phyloP scores from a whole-genome alignment of 2,888 invertebrate species.

The Nymphalis polychloros region DNA sequence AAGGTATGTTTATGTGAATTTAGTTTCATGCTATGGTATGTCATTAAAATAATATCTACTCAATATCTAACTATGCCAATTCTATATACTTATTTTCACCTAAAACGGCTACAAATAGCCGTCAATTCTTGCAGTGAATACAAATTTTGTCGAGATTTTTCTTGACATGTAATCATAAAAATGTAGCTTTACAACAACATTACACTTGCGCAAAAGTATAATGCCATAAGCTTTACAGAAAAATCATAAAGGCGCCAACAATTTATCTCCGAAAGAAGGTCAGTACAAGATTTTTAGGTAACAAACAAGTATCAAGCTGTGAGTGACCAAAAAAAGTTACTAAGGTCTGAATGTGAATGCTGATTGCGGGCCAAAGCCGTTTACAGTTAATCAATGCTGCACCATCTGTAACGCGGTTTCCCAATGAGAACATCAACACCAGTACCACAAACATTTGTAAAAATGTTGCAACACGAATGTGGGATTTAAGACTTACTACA shows the following conservation, averaged over 20 bases:
- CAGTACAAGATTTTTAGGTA: constrained; percentile 40
- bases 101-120: too few species aligned
- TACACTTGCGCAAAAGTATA: constrained; percentile 19
- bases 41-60: too few species aligned
- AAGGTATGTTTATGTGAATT: too few species aligned
- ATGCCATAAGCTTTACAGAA: constrained; percentile 26
- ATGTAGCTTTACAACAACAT: constrained; percentile 8
- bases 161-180: neutral
- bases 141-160: neutral
- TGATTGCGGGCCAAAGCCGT: constrained; percentile 64
- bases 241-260: constrained; percentile 33
- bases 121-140: neutral
- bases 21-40: too few species aligned
- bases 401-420: constrained; percentile 62
- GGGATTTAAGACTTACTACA: constrained; percentile 15
- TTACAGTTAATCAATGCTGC: constrained; percentile 68
- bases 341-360: constrained; percentile 53
- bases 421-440: constrained; percentile 43
- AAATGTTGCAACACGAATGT: constrained; percentile 23
- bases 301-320: constrained; percentile 41
- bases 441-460: constrained; percentile 13
- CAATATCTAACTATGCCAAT: too few species aligned
- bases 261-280: constrained; percentile 38
- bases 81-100: too few species aligned
- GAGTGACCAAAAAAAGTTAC: constrained; percentile 41